These are phyloP conservation scores for Fundulus diaphanus DNA, from an alignment of 2,797 vertebrate species.

Conservation along the genomic window DNA sequence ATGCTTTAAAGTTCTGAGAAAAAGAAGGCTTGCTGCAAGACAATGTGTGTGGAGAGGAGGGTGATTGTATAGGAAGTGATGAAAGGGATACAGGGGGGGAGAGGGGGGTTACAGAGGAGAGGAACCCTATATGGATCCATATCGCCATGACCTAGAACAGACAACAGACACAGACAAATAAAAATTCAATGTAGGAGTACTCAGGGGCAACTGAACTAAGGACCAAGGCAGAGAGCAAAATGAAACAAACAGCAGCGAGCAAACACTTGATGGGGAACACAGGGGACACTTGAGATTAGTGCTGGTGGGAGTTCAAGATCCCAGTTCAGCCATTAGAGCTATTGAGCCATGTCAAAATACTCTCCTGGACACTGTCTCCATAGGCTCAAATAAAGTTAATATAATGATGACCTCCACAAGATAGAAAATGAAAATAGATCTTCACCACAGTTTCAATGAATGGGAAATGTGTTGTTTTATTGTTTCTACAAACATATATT, in stretches of 20 bases:
- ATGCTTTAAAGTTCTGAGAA: conserved; percentile 21
- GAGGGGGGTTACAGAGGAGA: conserved; percentile 50
- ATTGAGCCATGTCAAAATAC: conserved; percentile 10
- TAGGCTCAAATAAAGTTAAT: neutral
- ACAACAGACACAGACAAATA: neutral
- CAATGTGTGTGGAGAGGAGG: conserved; percentile 12
- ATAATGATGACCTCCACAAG: neutral
- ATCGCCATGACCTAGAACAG: conserved; percentile 54
- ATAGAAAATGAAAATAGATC: neutral
- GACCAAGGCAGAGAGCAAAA: conserved; percentile 37
- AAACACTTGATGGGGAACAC: conserved; percentile 7
- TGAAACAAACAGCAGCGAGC: conserved; percentile 9
- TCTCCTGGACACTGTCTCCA: neutral
- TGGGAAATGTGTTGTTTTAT: neutral
- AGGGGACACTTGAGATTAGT: conserved; percentile 8
- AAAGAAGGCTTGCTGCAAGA: conserved; percentile 20
- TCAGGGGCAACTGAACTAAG: conserved; percentile 17
- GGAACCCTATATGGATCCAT: conserved; percentile 56
- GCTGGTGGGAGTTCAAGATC: conserved; percentile 20
- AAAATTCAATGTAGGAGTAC: neutral
- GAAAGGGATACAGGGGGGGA: conserved; percentile 50
- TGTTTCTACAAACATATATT: neutral
- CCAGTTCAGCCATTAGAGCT: conserved; percentile 21
- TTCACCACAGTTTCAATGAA: neutral
- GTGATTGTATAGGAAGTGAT: conserved; percentile 26